Percentiles rank a stretch among this genome's conserved stretches.
phyloP scores from a whole-genome alignment of 2,888 invertebrate species.

The Saturnia japonica region DNA sequence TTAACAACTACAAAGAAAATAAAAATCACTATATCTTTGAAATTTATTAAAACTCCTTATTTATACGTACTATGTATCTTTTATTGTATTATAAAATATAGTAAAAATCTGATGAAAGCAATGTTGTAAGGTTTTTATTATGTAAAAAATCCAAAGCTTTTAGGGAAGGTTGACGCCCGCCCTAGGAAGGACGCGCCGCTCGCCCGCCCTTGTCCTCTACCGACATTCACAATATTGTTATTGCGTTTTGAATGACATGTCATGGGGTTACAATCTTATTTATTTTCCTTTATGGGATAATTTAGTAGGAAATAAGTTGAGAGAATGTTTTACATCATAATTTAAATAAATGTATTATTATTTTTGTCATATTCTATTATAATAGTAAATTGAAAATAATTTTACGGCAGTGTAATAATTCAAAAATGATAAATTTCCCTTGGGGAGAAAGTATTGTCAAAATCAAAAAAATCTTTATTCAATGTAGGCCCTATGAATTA shows the following conservation, averaged over 20 bases:
- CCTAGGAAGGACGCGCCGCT: slow-evolving; percentile 34
- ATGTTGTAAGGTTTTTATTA: background rate
- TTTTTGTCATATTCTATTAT: too few relatives aligned
- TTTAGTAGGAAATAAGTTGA: background rate
- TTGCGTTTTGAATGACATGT: background rate
- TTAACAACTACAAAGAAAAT: background rate
- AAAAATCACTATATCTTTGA: background rate
- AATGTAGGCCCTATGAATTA: too few relatives aligned
- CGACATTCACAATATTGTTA: slow-evolving; percentile 1
- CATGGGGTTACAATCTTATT: background rate
- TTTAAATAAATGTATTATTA: too few relatives aligned
- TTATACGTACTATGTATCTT: background rate
- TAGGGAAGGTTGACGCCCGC: slow-evolving; percentile 27
- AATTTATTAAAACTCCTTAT: background rate
- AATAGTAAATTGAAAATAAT: too few relatives aligned
- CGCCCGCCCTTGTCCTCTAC: slow-evolving; percentile 7
- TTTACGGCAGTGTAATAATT: too few relatives aligned
- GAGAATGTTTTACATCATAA: background rate
- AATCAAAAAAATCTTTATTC: too few relatives aligned
- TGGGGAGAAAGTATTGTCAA: too few relatives aligned
- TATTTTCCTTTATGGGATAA: background rate
- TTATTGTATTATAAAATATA: background rate
- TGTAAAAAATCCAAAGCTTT: background rate
- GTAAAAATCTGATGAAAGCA: background rate
- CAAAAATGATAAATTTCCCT: too few relatives aligned